Base-by-base conservation (phyloP, 1,140 invertebrate genomes). In the Drosophila baimaii region DNA sequence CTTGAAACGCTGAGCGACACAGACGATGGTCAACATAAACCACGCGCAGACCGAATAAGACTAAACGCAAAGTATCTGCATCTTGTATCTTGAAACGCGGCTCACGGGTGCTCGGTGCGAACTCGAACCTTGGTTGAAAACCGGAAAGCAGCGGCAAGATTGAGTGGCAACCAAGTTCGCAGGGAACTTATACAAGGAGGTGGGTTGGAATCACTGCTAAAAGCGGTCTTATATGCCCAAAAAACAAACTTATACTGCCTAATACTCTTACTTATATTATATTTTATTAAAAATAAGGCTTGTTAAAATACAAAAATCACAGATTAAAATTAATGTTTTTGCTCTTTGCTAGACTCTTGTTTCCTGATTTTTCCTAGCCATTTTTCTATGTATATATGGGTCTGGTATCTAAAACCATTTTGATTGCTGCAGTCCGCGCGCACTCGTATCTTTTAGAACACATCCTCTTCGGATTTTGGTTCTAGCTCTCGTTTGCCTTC, bases 11-110 rank as follows among this genome's bases (percentile, higher is more conserved):
- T 46, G 33, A 52, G 77, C 62, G n/a, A 82, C 66, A 37, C 55
- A 43, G 56, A 81, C 72, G 51, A 17, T 62, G 35, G 23, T 25
- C 35, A 51, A 83, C 80, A 56, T 59, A 56, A 49, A 71, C 57
- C 56, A 77, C 71, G 65, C 80, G 81, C 81, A 84, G 81, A 83
- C 81, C 71, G 81, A 55, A 61, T 31, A 79, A 83, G 76, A 83
- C 81, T 83, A 63, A 83, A 82, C 79, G 79, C 79, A 56, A 66
- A 39, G 44, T 64, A 69, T 69, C 59, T 64, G 61, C 31, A 66
- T 41, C 27, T 64, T 66, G 33, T 35, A 25, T 56, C 27, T 56
- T 33, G 62, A 82, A 82, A 74, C 79, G 74, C 52, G 75, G 79
- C 79, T 81, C 78, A 77, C 54, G 19, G 23, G 1, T 27, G 43